Conservation (phyloP, 2,888 invertebrate genomes). For the Electrophaes corylata region DNA sequence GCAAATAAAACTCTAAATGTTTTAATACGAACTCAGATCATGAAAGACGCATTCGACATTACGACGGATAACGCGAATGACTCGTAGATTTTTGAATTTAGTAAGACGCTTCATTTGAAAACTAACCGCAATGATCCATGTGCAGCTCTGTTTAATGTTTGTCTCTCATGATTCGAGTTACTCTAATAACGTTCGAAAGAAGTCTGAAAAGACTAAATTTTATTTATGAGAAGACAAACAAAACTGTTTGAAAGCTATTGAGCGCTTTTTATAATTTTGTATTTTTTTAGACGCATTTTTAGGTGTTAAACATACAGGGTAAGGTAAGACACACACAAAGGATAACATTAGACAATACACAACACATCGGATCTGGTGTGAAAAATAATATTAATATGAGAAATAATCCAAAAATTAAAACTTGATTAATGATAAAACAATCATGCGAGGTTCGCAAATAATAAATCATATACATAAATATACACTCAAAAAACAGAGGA, state of each 20-base stretch:
- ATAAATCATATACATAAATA: conserved; percentile 64
- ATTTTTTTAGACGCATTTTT: conserved; percentile 73
- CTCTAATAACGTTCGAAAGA: conserved; percentile 52
- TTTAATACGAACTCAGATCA: conserved; percentile 67
- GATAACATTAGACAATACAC: conserved; percentile 97
- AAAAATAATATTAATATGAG: conserved; percentile 70
- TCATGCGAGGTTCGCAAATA: conserved; percentile 80
- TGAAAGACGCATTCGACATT: conserved; percentile 60
- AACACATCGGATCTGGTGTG: conserved; percentile 86
- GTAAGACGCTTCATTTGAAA: conserved; percentile 16
- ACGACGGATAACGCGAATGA: conserved; percentile 17
- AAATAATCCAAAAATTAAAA: conserved; percentile 58
- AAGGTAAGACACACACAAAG: conserved; percentile 94
- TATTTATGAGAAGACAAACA: conserved; percentile 73
- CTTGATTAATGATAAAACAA: conserved; percentile 67
- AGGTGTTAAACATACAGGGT: conserved; percentile 80
- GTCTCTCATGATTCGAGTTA: conserved; percentile 77
- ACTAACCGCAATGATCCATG: conserved; percentile 22
- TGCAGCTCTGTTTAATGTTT: conserved; percentile 35
- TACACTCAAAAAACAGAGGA: conserved; percentile 80
- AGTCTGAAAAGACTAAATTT: conserved; percentile 51
- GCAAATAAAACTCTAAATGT: conserved; percentile 56
- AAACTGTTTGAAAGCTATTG: conserved; percentile 79
- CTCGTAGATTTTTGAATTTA: conserved; percentile 6
- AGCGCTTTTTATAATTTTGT: conserved; percentile 68